Evolutionary conservation across 2,797 vertebrate species (phyloP), one percentile per base, ranked within the genome.

Genomic region (Octomys mimax): DNA sequence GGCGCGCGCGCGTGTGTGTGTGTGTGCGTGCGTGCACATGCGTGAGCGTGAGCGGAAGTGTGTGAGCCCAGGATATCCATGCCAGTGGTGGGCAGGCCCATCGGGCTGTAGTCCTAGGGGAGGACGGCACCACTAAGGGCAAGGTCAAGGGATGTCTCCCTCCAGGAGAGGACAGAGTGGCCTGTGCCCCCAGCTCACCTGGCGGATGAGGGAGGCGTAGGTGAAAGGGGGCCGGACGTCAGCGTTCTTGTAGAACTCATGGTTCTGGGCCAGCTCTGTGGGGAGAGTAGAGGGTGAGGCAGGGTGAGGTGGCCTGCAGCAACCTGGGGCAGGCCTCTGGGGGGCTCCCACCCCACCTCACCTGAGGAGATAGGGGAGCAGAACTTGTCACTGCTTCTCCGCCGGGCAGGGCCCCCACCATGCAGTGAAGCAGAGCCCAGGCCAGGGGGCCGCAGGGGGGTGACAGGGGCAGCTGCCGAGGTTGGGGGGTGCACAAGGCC

Each of bases 181-280:
- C 71, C 36, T 13, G 22, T 73, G 71, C 4, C 36, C 70, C 66
- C 13, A 4, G 11, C 99, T 99, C 98, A 99, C 99, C 98, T 99
- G 99, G 96, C 99, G 99, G 99, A 99, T 99, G 97, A 99, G 99
- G 64, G 99, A 99, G 98, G 99, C 99, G 31, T 99, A 99, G 89
- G 99, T 99, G 98, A 99, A 99, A 88, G 99, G 99, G 31, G 99
- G 99, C 98, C 99, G 99, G 97, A 99, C 99, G 6, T 99, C 99
- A 2, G 99, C 99, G 10, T 99, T 99, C 98, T 99, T 99, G 99
- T 99, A 99, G 98, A 99, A 99, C 99, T 99, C 99, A 68, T 99
- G 99, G 98, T 99, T 99, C 99, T 99, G 99, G 97, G 99, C 99
- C 98, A 99, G 99, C 98, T 99, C 99, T 99, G 98, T n/a, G 22